phyloP scores from a whole-genome alignment of 2,113 vertebrate species.

The Paramisgurnus dabryanus region DNA sequence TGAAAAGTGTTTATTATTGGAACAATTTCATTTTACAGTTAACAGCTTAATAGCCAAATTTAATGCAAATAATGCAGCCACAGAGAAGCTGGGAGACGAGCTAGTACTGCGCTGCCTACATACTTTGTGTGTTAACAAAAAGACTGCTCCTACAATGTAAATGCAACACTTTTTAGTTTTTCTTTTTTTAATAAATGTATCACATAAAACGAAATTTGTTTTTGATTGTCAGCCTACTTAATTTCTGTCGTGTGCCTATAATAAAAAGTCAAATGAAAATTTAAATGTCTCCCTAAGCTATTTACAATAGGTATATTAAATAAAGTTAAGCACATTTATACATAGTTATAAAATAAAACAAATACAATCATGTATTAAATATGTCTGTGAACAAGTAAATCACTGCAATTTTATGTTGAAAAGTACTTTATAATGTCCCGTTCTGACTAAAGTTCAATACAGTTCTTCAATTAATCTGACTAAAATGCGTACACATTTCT shows the following conservation, averaged over 20 bases:
- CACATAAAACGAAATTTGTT: too few species aligned
- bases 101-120: neutral
- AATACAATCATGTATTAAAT: neutral
- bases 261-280: neutral
- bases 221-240: too few species aligned
- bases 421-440: too few species aligned
- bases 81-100: conserved; percentile 22
- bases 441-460: too few species aligned
- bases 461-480: neutral
- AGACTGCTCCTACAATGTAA: neutral
- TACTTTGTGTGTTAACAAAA: neutral
- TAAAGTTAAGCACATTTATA: too few species aligned
- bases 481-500: neutral
- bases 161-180: neutral
- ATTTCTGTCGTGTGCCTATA: neutral
- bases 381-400: neutral
- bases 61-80: conserved; percentile 53
- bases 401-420: neutral
- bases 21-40: conserved; percentile 39
- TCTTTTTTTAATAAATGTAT: too few species aligned
- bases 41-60: conserved; percentile 53
- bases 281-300: too few species aligned
- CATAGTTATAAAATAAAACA: neutral
- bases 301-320: too few species aligned
- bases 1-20: conserved; percentile 29